Percentiles rank a stretch among this genome's conserved stretches.
phyloP scores from a whole-genome alignment of 2,113 vertebrate species.

The Saguinus imperator region DNA sequence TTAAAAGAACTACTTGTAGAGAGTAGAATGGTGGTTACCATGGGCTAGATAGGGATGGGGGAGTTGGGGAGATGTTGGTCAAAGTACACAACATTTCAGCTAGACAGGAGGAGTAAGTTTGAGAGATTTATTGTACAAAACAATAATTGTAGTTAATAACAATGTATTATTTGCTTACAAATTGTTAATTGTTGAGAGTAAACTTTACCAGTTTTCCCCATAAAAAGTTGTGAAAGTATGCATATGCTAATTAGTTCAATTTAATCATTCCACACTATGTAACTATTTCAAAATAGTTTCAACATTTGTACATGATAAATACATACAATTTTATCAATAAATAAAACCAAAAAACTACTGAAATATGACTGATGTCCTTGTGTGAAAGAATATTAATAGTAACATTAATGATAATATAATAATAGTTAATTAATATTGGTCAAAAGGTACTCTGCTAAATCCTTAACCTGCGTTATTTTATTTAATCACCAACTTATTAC shows the following conservation, averaged over 20 bases:
- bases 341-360: not conserved
- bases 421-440: not conserved
- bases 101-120: not conserved
- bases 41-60: rapidly evolving
- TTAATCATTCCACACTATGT: not conserved
- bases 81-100: not conserved
- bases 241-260: not conserved
- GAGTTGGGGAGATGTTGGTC: not conserved
- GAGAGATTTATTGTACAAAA: not conserved
- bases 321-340: not conserved
- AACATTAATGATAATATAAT: not conserved
- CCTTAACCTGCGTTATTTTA: not conserved
- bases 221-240: not conserved
- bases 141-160: not conserved
- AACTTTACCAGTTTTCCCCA: not conserved
- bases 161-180: not conserved
- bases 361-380: not conserved
- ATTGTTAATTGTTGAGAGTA: not conserved
- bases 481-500: not conserved
- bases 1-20: not conserved
- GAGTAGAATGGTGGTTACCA: not conserved
- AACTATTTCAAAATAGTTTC: not conserved
- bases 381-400: not conserved
- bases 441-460: not conserved
- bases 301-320: not conserved